Base-by-base conservation (phyloP, 2,113 vertebrate genomes). In the Gorilla gorilla region DNA sequence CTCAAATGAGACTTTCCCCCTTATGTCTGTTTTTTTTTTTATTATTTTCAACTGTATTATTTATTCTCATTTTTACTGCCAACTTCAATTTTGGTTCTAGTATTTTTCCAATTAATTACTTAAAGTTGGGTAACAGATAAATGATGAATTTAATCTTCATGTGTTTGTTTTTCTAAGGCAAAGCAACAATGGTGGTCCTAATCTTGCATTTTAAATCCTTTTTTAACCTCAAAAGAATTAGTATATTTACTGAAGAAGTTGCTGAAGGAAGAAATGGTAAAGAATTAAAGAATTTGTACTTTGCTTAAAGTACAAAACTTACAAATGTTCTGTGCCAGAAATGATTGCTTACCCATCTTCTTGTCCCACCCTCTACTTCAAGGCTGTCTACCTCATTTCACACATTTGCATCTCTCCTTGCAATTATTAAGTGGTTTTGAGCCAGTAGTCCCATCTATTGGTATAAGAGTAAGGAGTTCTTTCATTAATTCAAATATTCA, bases 91-190 rank as follows among this genome's bases (percentile, higher is more conserved):
- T 84, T 80, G 40, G 16, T 40, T 93, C 38, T 32, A 88, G 32
- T 78, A 22, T 85, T 94, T 94, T 90, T 68, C 45, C 25, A 68
- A 57, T 94, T 52, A 75, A 52, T 89, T 90, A 70, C 48, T 92
- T 90, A 83, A 92, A 78, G 48, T 86, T 70, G 48, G 17, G 0
- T 87, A 48, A 40, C 52, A 68, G 48, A 32, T 92, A 73, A 79
- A 82, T 82, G 59, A 17, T 96, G 18, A 43, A 32, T 13, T 57
- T 73, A 35, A 14, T 90, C 9, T 59, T 61, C 52, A 4, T 57
- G 11, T 70, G 22, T 64, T 82, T 95, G 20, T 45, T 87, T 90
- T 76, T 79, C 75, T 78, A 78, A 61, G 35, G 23, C 89, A 78
- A 87, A 94, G 38, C 32, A 86, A 35, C n/a, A 35, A 0, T 78